Evolutionary conservation across 2,888 invertebrate genomes (phyloP), one percentile per base, ranked within the genome.

Genomic region (Bursaphelenchus okinawaensis): DNA sequence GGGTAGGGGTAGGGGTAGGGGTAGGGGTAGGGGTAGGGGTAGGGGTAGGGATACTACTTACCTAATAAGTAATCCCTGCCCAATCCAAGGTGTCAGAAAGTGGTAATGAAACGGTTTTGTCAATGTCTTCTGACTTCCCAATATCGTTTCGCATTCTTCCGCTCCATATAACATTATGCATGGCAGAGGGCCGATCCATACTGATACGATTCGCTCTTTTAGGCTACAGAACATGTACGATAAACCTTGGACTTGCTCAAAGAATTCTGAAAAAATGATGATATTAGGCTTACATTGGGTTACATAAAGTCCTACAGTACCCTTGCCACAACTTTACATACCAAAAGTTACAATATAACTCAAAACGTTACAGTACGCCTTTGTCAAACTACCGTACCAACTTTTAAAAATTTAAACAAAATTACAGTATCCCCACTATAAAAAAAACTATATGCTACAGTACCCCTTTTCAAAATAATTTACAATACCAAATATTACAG

Each of bases 21-120:
- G n/a, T n/a, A n/a, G n/a, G n/a, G n/a, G n/a, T n/a, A n/a, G n/a
- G n/a, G n/a, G n/a, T n/a, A n/a, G n/a, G n/a, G n/a, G n/a, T n/a
- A n/a, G n/a, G n/a, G n/a, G n/a, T n/a, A n/a, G n/a, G 7, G 51
- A 56, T 50, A 24, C 54, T 7, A 19, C 22, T 20, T 67, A 84
- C 85, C 83, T 84, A 52, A 84, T 85, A 1, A 86, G 76, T 0
- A 87, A 79, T n/a, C 86, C 86, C 27, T 84, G 83, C n/a, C 85
- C 85, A 12, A 86, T 82, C 86, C 86, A 87, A 0, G 85, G 83
- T 59, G 84, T 83, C 3, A 87, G 74, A 68, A 84, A 85, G 9
- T 76, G 69, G 75, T 87, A 86, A 63, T 84, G 83, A 58, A 77
- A 76, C 6, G 84, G 80, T 69, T 85, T 84, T 62, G 83, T 79